These are phyloP conservation scores for Gallirallus australis DNA, from an alignment of 2,797 vertebrate genomes.

Conservation along the genomic window DNA sequence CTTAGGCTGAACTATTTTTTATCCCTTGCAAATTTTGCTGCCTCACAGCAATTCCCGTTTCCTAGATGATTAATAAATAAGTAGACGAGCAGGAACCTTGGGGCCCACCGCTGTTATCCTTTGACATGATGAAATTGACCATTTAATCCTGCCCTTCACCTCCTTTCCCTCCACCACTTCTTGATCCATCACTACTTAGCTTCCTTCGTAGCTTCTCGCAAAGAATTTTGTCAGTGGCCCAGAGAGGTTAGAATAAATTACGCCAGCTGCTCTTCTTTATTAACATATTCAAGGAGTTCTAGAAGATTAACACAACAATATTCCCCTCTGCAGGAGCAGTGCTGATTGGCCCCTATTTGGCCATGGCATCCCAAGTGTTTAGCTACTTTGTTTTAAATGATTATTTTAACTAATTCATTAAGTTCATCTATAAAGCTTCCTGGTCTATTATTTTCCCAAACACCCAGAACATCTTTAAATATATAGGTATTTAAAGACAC, in stretches of 20 bases:
- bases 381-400: not conserved
- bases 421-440: not conserved
- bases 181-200: conserved; percentile 69
- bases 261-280: conserved; percentile 34
- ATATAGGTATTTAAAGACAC: not conserved
- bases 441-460: not conserved
- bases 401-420: conserved; percentile 8
- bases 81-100: conserved; percentile 57
- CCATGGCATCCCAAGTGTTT: not conserved
- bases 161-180: conserved; percentile 40
- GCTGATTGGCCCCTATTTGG: not conserved
- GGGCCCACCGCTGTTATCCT: conserved; percentile 56
- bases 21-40: conserved; percentile 65
- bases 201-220: conserved; percentile 6
- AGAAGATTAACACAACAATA: conserved; percentile 54
- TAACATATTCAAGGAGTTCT: conserved; percentile 62
- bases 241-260: conserved; percentile 73
- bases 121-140: conserved; percentile 72
- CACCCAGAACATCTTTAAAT: not conserved
- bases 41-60: conserved; percentile 51
- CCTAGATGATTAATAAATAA: conserved; percentile 67
- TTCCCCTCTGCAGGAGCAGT: conserved; percentile 15
- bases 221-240: conserved; percentile 62
- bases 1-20: conserved; percentile 51
- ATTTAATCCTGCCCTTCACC: conserved; percentile 73